Evolutionary conservation across 2,888 invertebrate genomes (phyloP).

Genomic region (Globia sparganii): DNA sequence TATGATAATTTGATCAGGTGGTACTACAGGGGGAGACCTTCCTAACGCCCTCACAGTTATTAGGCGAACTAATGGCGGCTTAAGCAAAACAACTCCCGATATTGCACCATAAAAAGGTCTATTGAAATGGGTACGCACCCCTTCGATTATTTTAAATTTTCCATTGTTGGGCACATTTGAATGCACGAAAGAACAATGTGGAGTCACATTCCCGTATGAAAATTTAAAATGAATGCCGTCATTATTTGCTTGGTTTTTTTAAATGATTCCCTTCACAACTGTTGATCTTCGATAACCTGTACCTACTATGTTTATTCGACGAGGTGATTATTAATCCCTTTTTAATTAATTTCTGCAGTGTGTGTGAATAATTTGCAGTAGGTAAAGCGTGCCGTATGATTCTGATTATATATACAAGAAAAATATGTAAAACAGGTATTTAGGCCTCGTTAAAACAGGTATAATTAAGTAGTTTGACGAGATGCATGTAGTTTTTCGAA

Average conservation of each 20-base stretch:
- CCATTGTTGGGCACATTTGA: slow-evolving; percentile 77
- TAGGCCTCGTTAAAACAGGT: background rate
- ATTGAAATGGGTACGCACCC: slow-evolving; percentile 82
- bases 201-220: slow-evolving; percentile 63
- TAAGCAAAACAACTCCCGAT: slow-evolving; percentile 82
- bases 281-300: slow-evolving; percentile 19
- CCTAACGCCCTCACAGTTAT: slow-evolving; percentile 78
- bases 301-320: background rate
- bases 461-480: slow-evolving; percentile 26
- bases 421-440: slow-evolving; percentile 4
- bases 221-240: slow-evolving; percentile 53
- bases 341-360: slow-evolving; percentile 30
- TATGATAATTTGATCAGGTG: slow-evolving; percentile 86
- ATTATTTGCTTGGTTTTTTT: slow-evolving; percentile 41
- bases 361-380: slow-evolving; percentile 8
- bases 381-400: background rate
- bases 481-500: slow-evolving; percentile 14
- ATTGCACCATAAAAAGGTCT: slow-evolving; percentile 83
- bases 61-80: slow-evolving; percentile 84
- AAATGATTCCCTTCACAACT: slow-evolving; percentile 16
- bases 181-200: slow-evolving; percentile 74
- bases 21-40: slow-evolving; percentile 68
- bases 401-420: slow-evolving; percentile 15
- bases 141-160: slow-evolving; percentile 84
- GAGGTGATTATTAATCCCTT: background rate